These are phyloP conservation scores for Lethenteron camtschaticum DNA, from an alignment of 2,113 vertebrate genomes.

Conservation along the genomic window DNA sequence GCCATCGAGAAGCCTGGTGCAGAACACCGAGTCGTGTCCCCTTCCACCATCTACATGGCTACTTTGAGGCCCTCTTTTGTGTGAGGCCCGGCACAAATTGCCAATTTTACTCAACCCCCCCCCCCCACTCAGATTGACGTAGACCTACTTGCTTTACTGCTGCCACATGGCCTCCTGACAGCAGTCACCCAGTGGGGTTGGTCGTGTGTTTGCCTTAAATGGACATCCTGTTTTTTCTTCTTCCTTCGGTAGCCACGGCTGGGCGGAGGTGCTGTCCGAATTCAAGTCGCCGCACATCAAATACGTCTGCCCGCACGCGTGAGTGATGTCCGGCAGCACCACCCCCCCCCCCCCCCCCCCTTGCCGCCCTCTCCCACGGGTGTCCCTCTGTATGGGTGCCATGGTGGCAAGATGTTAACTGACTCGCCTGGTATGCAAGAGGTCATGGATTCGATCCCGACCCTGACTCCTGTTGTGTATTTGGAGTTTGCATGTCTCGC, in stretches of 20 bases:
- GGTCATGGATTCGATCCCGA: neutral
- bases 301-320: slow-evolving; percentile 93
- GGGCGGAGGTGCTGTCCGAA: slow-evolving; percentile 54
- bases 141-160: no score
- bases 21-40: no score
- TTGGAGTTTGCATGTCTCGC: neutral
- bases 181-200: no score
- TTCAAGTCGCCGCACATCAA: slow-evolving; percentile 78
- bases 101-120: no score
- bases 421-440: neutral
- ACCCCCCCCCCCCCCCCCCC: neutral
- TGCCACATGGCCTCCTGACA: no score
- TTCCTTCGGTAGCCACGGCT: slow-evolving; percentile 43
- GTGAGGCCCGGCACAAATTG: no score
- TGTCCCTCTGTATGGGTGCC: no score
- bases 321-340: slow-evolving; percentile 22
- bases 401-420: neutral
- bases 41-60: no score
- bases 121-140: no score
- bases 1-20: no score
- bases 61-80: no score
- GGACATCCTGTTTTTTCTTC: neutral
- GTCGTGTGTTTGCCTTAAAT: no score
- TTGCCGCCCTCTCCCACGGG: neutral
- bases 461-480: neutral